Evolutionary conservation across 2,888 invertebrate species (phyloP).

Genomic region (Acleris holmiana): DNA sequence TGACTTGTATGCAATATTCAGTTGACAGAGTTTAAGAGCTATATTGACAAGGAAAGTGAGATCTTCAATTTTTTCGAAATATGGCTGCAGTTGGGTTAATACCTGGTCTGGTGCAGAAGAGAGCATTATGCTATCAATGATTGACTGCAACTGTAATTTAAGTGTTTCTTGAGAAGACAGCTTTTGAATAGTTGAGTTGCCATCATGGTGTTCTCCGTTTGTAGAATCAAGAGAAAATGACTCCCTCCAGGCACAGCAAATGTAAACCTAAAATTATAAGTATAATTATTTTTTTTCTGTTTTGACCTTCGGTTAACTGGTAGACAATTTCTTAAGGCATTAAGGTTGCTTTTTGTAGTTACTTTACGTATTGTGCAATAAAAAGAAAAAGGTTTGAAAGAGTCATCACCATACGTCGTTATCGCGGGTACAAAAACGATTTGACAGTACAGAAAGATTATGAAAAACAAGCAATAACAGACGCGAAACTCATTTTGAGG

Average conservation of each 20-base stretch:
- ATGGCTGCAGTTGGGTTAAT: slow-evolving; percentile 54
- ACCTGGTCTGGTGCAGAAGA: slow-evolving; percentile 51
- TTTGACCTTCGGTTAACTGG: no score
- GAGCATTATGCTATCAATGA: slow-evolving; percentile 50
- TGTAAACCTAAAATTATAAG: slow-evolving; percentile 49
- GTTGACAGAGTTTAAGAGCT: slow-evolving; percentile 59
- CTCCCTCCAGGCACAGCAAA: slow-evolving; percentile 47
- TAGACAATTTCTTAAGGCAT: no score
- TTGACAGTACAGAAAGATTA: no score
- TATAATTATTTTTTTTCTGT: no score
- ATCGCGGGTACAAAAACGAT: no score
- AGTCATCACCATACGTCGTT: no score
- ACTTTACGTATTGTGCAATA: no score
- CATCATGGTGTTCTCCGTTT: slow-evolving; percentile 41
- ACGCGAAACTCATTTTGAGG: no score
- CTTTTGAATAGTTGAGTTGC: slow-evolving; percentile 45
- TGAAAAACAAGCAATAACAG: no score
- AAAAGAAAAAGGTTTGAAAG: no score
- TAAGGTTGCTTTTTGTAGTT: no score
- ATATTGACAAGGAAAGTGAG: slow-evolving; percentile 56
- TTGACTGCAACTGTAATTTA: slow-evolving; percentile 55
- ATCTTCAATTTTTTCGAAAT: slow-evolving; percentile 67
- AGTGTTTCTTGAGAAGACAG: slow-evolving; percentile 63
- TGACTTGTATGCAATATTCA: slow-evolving; percentile 61
- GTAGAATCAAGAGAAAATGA: slow-evolving; percentile 37